These are phyloP conservation scores for Litocranius walleri DNA, from an alignment of 2,113 vertebrate genomes.

Conservation along the genomic window DNA sequence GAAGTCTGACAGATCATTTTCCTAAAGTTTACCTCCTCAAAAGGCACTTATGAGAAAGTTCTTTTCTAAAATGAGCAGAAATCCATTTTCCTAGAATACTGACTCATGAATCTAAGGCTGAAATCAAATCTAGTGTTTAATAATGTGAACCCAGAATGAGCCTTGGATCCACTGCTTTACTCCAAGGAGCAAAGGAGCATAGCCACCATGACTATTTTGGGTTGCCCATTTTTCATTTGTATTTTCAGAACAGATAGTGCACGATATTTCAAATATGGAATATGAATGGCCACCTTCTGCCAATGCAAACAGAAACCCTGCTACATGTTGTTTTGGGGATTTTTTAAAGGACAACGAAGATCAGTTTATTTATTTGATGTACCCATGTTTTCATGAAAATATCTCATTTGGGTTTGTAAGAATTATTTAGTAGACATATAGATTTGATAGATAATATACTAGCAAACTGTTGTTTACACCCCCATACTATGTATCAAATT, in stretches of 20 bases:
- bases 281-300: not conserved
- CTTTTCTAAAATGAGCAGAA: not conserved
- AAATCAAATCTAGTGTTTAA: not conserved
- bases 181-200: not conserved
- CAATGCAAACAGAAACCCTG: not conserved
- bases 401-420: not conserved
- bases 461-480: not conserved
- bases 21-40: not conserved
- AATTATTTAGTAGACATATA: not conserved
- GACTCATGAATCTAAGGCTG: not conserved
- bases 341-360: not conserved
- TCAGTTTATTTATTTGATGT: not conserved
- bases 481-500: not conserved
- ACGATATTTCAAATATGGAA: not conserved
- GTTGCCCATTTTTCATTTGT: not conserved
- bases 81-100: not conserved
- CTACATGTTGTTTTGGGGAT: not conserved
- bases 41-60: not conserved
- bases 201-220: not conserved
- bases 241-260: not conserved
- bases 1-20: not conserved
- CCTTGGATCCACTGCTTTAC: not conserved
- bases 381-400: not conserved
- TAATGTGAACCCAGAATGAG: not conserved
- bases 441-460: not conserved